A percentile compares a stretch with the other conserved stretches of the same genome.
phyloP scores from a whole-genome alignment of 1,140 invertebrate species.

The Lasioglossum baleicum region DNA sequence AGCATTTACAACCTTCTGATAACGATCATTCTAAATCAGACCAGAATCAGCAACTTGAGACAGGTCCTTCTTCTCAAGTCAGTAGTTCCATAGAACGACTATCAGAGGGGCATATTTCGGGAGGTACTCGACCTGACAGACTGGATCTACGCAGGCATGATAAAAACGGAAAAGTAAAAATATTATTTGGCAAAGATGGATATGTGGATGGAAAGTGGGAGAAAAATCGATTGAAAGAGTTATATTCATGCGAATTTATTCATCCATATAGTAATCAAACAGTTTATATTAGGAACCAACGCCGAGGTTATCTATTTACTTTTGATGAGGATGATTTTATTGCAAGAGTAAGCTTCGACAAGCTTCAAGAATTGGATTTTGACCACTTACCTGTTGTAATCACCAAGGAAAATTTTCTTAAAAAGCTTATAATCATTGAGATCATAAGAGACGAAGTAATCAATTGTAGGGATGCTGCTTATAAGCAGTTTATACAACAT shows the following conservation, averaged over 20 bases:
- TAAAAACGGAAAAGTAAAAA: not conserved
- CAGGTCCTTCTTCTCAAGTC: too few relatives aligned
- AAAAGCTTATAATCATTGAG: not conserved
- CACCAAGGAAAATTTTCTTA: not conserved
- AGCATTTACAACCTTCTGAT: too few relatives aligned
- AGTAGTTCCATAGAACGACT: too few relatives aligned
- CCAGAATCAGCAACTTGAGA: too few relatives aligned
- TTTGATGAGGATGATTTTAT: constrained; percentile 7
- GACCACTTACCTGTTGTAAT: too few relatives aligned
- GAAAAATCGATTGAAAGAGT: not conserved
- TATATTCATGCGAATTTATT: not conserved
- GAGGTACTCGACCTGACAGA: not conserved
- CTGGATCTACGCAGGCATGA: not conserved
- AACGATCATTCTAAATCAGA: too few relatives aligned
- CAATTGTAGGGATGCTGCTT: not conserved
- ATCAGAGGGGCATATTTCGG: not conserved
- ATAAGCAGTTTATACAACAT: not conserved
- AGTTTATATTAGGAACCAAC: constrained; percentile 4
- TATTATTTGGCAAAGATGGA: not conserved
- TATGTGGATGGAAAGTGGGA: not conserved
- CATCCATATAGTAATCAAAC: not conserved
- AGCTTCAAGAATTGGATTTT: not conserved
- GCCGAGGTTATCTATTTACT: constrained; percentile 2
- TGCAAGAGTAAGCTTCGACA: not conserved
- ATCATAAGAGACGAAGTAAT: constrained; percentile 4